A percentile compares a stretch with the other conserved stretches of the same genome.
Evolutionary conservation across 2,888 invertebrate genomes (phyloP).

Genomic region (Deilephila elpenor): DNA sequence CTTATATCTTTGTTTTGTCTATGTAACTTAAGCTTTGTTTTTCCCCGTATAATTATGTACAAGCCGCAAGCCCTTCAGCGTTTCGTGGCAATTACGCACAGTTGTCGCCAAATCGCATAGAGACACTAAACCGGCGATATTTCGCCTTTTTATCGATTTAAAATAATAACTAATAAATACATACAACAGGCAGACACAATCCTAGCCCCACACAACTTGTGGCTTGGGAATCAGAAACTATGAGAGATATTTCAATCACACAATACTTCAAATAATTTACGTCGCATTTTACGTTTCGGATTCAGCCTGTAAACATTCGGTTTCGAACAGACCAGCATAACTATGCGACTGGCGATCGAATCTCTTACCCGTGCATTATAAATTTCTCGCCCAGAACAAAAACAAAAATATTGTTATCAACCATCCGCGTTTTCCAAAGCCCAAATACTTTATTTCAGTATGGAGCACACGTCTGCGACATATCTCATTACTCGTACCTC

Average conservation of each 20-base stretch:
- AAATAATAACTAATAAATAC: no score
- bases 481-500: slow-evolving; percentile 29
- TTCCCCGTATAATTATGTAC: background rate
- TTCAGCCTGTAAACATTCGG: no score
- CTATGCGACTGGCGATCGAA: no score
- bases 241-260: no score
- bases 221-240: no score
- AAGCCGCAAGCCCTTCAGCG: slow-evolving; percentile 24
- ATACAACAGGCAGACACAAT: no score
- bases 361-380: no score
- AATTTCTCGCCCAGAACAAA: no score
- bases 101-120: slow-evolving; percentile 11
- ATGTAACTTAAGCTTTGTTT: slow-evolving; percentile 1
- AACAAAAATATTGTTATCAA: background rate
- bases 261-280: no score
- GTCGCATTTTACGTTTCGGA: no score
- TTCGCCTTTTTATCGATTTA: background rate
- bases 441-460: slow-evolving; percentile 10
- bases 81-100: slow-evolving; percentile 33
- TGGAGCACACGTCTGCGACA: slow-evolving; percentile 32
- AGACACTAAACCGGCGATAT: slow-evolving; percentile 10
- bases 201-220: no score
- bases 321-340: no score
- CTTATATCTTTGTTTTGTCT: background rate
- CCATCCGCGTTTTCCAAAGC: background rate